phyloP scores from a whole-genome alignment of 2,797 vertebrate species.

The Tangara arthus region DNA sequence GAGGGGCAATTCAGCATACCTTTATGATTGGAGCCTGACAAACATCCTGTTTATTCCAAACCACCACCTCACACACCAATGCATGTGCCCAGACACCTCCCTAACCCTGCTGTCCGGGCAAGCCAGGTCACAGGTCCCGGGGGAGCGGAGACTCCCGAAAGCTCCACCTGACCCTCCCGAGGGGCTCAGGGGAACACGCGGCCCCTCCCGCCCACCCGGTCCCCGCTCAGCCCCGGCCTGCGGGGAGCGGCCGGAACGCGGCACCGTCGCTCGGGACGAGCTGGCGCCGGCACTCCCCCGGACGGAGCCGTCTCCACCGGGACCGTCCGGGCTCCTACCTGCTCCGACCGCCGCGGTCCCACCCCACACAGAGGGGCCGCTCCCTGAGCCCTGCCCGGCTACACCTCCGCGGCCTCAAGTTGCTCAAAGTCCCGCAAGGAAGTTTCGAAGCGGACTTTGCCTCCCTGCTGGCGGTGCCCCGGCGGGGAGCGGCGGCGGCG shows the following conservation, averaged over 20 bases:
- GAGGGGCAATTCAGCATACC: not conserved
- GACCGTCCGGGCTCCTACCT: not conserved
- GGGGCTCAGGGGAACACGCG: not conserved
- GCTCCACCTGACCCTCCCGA: rapidly evolving
- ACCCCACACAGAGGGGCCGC: not conserved
- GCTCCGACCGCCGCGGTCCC: not conserved
- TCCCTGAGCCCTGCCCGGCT: not conserved
- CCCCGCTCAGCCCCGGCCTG: not conserved
- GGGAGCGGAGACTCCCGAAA: not conserved
- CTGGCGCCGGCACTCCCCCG: not conserved
- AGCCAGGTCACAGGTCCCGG: rapidly evolving
- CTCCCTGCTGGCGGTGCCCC: too few species aligned
- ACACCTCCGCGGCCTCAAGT: not conserved
- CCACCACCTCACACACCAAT: rapidly evolving
- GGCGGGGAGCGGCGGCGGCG: rapidly evolving
- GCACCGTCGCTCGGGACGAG: not conserved
- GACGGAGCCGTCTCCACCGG: not conserved
- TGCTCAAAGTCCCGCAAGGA: slow-evolving; percentile 10
- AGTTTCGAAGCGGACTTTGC: not conserved
- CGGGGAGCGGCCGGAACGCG: not conserved
- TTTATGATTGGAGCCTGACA: rapidly evolving
- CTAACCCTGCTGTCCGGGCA: rapidly evolving
- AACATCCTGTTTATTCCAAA: not conserved
- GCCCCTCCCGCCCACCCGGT: not conserved
- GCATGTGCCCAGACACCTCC: rapidly evolving